Conservation (phyloP, 2,797 vertebrate genomes). For the Graptemys geographica region DNA sequence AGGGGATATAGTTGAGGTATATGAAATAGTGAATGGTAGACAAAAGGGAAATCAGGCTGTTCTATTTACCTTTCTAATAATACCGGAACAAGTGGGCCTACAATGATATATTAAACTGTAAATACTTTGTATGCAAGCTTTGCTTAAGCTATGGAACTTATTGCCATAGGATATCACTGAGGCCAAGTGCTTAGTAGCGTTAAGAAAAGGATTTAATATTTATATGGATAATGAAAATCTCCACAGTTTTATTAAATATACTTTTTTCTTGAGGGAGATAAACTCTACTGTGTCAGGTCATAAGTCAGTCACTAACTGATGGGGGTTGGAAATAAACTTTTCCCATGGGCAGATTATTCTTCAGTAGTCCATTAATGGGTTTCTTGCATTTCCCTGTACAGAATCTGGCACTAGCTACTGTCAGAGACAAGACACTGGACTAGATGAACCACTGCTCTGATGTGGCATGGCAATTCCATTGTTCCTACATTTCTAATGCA, state of each 20-base stretch:
- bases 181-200: fast-evolving
- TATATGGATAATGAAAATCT: not conserved
- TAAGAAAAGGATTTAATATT: not conserved
- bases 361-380: not conserved
- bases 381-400: not conserved
- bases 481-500: not conserved
- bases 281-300: not conserved
- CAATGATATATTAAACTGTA: not conserved
- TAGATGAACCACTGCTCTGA: not conserved
- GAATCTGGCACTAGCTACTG: too few relatives aligned
- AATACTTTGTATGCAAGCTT: not conserved
- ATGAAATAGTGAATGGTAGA: not conserved
- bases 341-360: not conserved
- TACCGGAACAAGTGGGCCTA: not conserved
- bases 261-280: not conserved
- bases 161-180: not conserved
- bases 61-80: not conserved
- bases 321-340: not conserved
- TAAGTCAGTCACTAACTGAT: not conserved
- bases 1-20: not conserved
- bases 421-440: not conserved
- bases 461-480: not conserved
- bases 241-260: not conserved
- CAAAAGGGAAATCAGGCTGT: not conserved
- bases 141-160: not conserved